phyloP scores from a whole-genome alignment of 2,113 vertebrate species.

The Pipra filicauda region DNA sequence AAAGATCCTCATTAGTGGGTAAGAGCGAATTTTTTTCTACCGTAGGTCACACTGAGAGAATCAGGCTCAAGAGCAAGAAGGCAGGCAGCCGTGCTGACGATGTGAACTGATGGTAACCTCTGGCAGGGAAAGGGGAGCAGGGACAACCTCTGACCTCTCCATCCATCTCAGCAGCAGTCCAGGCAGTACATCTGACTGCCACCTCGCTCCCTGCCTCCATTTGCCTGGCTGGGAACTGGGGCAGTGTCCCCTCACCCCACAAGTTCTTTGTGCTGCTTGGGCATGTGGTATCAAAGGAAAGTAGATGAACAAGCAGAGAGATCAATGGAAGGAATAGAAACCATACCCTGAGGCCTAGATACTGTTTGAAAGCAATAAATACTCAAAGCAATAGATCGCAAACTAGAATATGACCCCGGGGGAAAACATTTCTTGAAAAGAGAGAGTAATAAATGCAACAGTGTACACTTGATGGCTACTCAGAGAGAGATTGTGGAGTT shows the following conservation, averaged over 20 bases:
- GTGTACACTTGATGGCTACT: background rate
- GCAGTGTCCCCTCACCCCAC: accelerated
- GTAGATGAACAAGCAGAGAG: background rate
- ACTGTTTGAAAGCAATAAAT: background rate
- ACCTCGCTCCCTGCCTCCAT: background rate
- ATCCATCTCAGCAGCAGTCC: background rate
- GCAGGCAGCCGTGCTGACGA: accelerated
- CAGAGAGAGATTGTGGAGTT: background rate
- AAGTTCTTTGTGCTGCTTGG: background rate
- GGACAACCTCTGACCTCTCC: background rate
- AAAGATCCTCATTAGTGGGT: background rate
- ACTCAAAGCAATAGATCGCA: background rate
- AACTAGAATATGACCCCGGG: background rate
- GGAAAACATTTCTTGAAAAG: background rate
- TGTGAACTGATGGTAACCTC: background rate
- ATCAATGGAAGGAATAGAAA: background rate
- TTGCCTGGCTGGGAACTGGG: background rate
- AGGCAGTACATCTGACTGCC: background rate
- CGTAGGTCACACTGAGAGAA: accelerated
- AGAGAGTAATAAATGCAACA: background rate
- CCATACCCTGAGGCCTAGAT: background rate
- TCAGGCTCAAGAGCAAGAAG: background rate
- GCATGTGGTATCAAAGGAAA: background rate
- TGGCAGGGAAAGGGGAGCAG: background rate
- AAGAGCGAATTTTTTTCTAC: background rate